Evolutionary conservation across 2,888 invertebrate genomes (phyloP).

Genomic region (Autographa pulchrina): DNA sequence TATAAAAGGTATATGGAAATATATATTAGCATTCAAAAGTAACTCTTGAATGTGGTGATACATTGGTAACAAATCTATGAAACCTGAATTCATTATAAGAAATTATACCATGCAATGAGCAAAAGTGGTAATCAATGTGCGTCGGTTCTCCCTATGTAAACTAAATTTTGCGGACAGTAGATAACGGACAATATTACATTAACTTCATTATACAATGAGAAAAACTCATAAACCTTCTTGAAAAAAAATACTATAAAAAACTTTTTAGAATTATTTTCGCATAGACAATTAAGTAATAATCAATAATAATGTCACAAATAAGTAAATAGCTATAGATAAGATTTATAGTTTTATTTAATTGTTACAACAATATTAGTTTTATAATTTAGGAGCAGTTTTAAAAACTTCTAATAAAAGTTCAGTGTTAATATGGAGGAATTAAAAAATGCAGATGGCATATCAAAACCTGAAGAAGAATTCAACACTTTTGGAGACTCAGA

Average conservation of each 20-base stretch:
- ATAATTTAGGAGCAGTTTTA: constrained; percentile 4
- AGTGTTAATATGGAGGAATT: constrained; percentile 46
- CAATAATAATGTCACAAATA: constrained; percentile 27
- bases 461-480: constrained; percentile 31
- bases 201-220: too few relatives aligned
- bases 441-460: constrained; percentile 17
- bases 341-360: constrained; percentile 27
- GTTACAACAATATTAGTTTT: constrained; percentile 6
- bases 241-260: background rate
- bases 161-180: too few relatives aligned
- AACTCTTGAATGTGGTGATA: too few relatives aligned
- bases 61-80: too few relatives aligned
- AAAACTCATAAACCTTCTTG: background rate
- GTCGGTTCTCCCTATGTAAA: too few relatives aligned
- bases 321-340: constrained; percentile 21
- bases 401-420: constrained; percentile 9
- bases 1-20: too few relatives aligned
- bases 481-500: constrained; percentile 15
- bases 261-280: background rate
- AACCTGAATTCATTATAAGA: too few relatives aligned
- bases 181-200: too few relatives aligned
- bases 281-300: background rate
- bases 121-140: too few relatives aligned
- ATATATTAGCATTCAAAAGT: too few relatives aligned
- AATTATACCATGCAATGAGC: too few relatives aligned